Conservation (phyloP, 1,140 invertebrate species). For the Cydia splendana region DNA sequence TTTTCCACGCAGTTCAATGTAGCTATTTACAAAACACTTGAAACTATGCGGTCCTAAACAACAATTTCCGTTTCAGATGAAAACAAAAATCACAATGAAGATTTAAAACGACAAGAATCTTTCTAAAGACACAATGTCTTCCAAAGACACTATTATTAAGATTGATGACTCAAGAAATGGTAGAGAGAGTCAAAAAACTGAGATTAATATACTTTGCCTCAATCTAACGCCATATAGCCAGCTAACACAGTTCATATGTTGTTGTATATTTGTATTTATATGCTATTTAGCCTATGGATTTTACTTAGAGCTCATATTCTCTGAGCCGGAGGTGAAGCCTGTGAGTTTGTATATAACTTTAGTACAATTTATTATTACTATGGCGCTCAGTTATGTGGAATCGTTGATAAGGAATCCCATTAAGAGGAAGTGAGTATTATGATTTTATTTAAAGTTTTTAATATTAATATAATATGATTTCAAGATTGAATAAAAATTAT, state of each 20-base stretch:
- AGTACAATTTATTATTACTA: constrained; percentile 94
- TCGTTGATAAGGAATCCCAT: constrained; percentile 83
- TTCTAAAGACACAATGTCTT: constrained; percentile 48
- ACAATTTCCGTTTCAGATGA: constrained; percentile 26
- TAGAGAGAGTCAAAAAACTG: constrained; percentile 49
- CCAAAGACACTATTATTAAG: constrained; percentile 64
- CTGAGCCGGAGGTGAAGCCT: constrained; percentile 91
- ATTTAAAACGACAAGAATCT: constrained; percentile 4
- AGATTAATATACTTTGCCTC: constrained; percentile 86
- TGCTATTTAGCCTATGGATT: constrained; percentile 96
- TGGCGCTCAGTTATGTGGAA: constrained; percentile 90
- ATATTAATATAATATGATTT: too few species aligned
- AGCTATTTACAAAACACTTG: constrained; percentile 27
- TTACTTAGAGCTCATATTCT: constrained; percentile 96
- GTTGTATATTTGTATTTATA: constrained; percentile 89
- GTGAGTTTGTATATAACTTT: constrained; percentile 96
- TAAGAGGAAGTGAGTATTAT: constrained; percentile 83
- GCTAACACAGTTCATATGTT: constrained; percentile 87
- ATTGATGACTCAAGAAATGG: constrained; percentile 51
- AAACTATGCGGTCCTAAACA: background rate
- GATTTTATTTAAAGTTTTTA: background rate
- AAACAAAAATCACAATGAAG: constrained; percentile 21
- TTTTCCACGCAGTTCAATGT: constrained; percentile 1
- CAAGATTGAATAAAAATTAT: too few species aligned
- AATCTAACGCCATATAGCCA: constrained; percentile 85